phyloP scores from a whole-genome alignment of 2,797 vertebrate species.

The Oreochromis grahami region DNA sequence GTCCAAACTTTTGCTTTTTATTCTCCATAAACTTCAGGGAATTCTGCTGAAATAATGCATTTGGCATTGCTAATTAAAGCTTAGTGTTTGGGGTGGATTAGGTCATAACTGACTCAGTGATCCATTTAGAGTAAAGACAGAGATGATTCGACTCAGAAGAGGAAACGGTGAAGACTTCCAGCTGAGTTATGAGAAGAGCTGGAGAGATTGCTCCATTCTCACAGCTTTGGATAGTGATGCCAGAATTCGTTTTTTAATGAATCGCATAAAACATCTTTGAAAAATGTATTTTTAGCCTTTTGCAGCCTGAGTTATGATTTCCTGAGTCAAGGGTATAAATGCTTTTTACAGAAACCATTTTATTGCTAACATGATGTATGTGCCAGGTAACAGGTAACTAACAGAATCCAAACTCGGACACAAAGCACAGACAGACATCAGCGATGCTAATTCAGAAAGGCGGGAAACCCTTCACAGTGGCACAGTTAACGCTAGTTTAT shows the following conservation, averaged over 20 bases:
- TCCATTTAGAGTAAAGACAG: not conserved
- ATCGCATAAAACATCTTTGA: not conserved
- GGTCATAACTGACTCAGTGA: not conserved
- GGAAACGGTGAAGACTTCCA: not conserved
- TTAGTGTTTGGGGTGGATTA: not conserved
- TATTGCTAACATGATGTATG: rapidly evolving
- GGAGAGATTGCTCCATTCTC: not conserved
- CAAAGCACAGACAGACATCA: rapidly evolving
- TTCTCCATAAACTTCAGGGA: not conserved
- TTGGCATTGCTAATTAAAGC: not conserved
- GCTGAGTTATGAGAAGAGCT: not conserved
- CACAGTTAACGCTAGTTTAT: not conserved
- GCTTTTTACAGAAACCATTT: rapidly evolving
- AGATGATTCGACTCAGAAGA: not conserved
- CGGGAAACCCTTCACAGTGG: not conserved
- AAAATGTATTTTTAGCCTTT: not conserved
- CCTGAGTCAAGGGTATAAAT: rapidly evolving
- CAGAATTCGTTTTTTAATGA: not conserved
- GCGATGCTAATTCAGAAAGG: not conserved
- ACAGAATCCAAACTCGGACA: rapidly evolving
- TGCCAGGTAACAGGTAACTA: not conserved
- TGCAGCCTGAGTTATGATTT: rapidly evolving
- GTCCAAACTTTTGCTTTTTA: not conserved
- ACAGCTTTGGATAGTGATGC: not conserved
- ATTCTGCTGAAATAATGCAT: not conserved